Percentiles rank a stretch among this genome's conserved stretches.
Conservation (phyloP, 2,113 vertebrate genomes). For the Pteropus alecto region DNA sequence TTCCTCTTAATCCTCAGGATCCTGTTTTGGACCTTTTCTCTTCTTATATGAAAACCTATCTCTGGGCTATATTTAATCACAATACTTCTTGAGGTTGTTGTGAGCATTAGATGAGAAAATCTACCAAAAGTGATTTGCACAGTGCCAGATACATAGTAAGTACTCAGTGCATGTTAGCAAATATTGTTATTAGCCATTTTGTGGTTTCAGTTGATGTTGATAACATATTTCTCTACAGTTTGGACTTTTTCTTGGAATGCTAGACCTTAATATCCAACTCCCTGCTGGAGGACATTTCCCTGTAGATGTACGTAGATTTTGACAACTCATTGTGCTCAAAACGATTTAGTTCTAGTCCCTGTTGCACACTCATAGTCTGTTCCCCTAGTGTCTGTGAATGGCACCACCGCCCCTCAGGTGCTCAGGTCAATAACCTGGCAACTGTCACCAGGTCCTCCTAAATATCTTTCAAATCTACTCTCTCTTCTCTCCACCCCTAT, state of each 20-base stretch:
- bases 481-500: no score
- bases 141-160: not conserved
- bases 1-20: not conserved
- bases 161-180: not conserved
- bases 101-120: constrained; percentile 14
- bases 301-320: not conserved
- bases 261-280: not conserved
- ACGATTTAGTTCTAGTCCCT: not conserved
- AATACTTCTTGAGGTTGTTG: not conserved
- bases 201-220: not conserved
- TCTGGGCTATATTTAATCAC: not conserved
- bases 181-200: not conserved
- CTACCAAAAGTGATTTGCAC: not conserved
- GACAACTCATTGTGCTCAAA: not conserved
- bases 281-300: not conserved
- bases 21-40: not conserved
- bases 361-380: not conserved
- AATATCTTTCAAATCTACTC: not conserved
- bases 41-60: not conserved
- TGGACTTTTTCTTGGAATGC: not conserved
- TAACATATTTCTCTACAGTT: not conserved
- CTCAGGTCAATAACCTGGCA: not conserved
- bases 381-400: not conserved
- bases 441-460: not conserved
- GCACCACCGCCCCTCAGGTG: not conserved